Evolutionary conservation across 2,888 invertebrate genomes (phyloP), one percentile per base, ranked within the genome.

Genomic region (Lacanobia wlatinum): DNA sequence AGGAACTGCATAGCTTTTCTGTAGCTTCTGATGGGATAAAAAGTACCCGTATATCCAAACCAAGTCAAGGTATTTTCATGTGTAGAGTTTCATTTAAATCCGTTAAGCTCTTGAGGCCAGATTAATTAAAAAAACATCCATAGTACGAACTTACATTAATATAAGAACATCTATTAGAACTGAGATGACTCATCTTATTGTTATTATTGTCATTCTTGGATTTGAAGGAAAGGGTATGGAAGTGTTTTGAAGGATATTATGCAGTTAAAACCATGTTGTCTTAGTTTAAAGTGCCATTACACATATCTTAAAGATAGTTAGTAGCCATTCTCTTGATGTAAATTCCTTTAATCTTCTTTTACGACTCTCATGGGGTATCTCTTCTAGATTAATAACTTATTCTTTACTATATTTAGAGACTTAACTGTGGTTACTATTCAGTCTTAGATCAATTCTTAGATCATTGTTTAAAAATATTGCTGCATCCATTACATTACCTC

Each of bases 301-400:
- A 70, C 10, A 53, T 38, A 43, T 78, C 52, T 71, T 62, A 21
- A 38, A 3, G 12, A 73, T 48, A 59, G 23, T 63, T 53, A 53
- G 28, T 58, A 18, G 34, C 16, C 40, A 79, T 63, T 23, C 23
- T 72, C 34, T 50, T 72, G 46, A 63, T 73, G 50, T 48, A 63
- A 79, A 76, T 52, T 63, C 40, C 76, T 61, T 80, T 77, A 76
- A 77, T 76, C 80, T 76, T 40, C 46, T 58, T 75, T 80, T 58
- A 80, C 40, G 81, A 62, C 52, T 14, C 61, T 38, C 67, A 52
- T 38, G 67, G 23, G 80, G 38, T 21, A 23, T 18, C 43, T 61
- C 21, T 46, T 61, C 53, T 48, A 62, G 50, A 56, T 61, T 63
- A 53, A 61, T 76, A 52, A 50, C 34, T 28, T 34, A 61, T 76